Evolutionary conservation across 53 echinoderm and acorn worm species (phyloP), one percentile per base, ranked within the genome.

Genomic region (Holothuria leucospilota): DNA sequence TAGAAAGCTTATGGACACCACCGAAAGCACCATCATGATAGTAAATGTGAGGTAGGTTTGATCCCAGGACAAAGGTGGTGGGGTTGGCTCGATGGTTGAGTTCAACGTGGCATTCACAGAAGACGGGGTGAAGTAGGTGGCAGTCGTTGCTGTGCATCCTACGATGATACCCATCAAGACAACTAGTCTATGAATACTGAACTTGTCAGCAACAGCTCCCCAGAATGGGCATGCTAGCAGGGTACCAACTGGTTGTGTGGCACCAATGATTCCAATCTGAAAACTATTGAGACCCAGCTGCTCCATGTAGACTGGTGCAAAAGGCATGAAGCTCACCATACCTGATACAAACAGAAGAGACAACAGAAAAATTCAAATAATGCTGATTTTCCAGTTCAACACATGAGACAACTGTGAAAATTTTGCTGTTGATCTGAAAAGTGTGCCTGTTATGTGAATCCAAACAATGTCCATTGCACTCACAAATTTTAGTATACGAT

Each of bases 281-380:
- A 90, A 68, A 24, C 93, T 67, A 25, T 88, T 82, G 49, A 99
- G 85, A 18, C 95, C 99, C 29, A 99, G 88, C 59, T 93, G 90
- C 27, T 88, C 82, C 93, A 98, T 88, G 91, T 95, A 98, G 58
- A 98, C 92, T 13, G 99, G 95, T 39, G 95, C 82, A 85, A 93
- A 98, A 21, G 95, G 95, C 4, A 93, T 49, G 42, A 98, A 78
- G 46, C 95, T 88, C 39, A 91, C 88, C 79, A 75, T 84, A 71
- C 93, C 99, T 98, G 85, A 9, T 86, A 81, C 49, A 53, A 20
- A 85, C 63, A 82, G 65, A 38, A 91, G 56, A 62, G 6, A 39
- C 6, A 29, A 71, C 6, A 71, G 10, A 2, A 27, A 71, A 30
- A 8, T 6, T 63, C 64, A 18, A 63, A 63, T 63, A 8, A 23